These are phyloP conservation scores for Cherax destructor DNA, from an alignment of 1,140 invertebrate genomes.

Conservation along the genomic window DNA sequence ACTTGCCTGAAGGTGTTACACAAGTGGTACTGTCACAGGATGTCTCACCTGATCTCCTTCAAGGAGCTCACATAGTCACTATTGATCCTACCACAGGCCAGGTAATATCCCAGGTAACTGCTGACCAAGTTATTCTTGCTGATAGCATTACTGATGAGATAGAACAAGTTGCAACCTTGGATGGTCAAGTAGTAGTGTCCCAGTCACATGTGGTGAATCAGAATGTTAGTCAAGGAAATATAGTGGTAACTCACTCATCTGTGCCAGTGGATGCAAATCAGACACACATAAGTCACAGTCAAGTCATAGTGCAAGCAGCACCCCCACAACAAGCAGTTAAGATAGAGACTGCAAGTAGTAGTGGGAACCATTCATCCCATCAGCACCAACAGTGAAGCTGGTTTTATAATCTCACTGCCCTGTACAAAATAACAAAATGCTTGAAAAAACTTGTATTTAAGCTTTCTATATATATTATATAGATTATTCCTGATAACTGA, in stretches of 20 bases:
- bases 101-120: slow-evolving; percentile 70
- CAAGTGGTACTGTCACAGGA: slow-evolving; percentile 71
- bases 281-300: slow-evolving; percentile 25
- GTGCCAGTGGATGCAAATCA: slow-evolving; percentile 24
- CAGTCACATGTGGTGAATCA: slow-evolving; percentile 23
- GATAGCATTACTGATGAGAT: slow-evolving; percentile 53
- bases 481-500: slow-evolving; percentile 18
- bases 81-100: slow-evolving; percentile 71
- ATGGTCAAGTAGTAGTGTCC: slow-evolving; percentile 48
- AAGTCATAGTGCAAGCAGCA: slow-evolving; percentile 44
- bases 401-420: slow-evolving; percentile 20
- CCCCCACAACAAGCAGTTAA: slow-evolving; percentile 39
- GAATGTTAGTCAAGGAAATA: slow-evolving; percentile 27
- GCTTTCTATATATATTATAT: slow-evolving; percentile 51
- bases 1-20: slow-evolving; percentile 67
- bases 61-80: slow-evolving; percentile 71
- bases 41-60: slow-evolving; percentile 69
- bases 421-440: slow-evolving; percentile 44
- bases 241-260: slow-evolving; percentile 43
- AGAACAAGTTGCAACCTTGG: slow-evolving; percentile 56
- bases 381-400: slow-evolving; percentile 43
- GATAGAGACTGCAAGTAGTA: slow-evolving; percentile 30
- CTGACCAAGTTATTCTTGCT: slow-evolving; percentile 69
- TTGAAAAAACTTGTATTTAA: slow-evolving; percentile 41
- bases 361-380: not conserved